Evolutionary conservation across 2,113 vertebrate species (phyloP), one percentile per base, ranked within the genome.

Genomic region (Centropus unirufus): DNA sequence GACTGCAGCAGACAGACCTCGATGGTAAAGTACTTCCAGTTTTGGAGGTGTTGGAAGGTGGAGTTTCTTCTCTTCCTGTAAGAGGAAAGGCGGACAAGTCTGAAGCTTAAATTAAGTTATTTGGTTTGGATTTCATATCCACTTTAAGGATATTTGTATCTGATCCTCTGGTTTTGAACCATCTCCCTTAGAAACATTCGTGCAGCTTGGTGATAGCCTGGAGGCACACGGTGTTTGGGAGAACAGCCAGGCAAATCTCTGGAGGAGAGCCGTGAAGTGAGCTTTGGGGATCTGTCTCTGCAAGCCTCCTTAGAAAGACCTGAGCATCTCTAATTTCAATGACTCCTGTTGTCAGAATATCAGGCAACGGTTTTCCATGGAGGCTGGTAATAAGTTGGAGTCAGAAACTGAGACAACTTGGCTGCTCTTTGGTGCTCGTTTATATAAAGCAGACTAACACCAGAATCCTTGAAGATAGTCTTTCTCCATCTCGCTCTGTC

Each of bases 391-490:
- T 58, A 14, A 68, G 36, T 36, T 26, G 1, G 39, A 46, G 47
- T 47, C 36, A 5, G 76, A 72, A 58, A 83, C 8, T 3, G 7
- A 87, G 77, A 96, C 87, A 78, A 62, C 67, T 70, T 83, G 68
- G 36, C 87, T 73, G 46, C 87, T 93, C 79, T 81, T 87, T 61
- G 70, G 68, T 20, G 79, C 54, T 20, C 67, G 8, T 61, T 72
- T 55, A 47, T 85, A 61, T 58, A 44, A 93, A 92, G 66, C 89
- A 96, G 93, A 55, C 67, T 83, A 51, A 68, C 64, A 13, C 42
- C 59, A 87, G 89, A 68, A 83, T 72, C 42, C 83, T 84, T 82
- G n/a, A 27, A 80, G 57, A 93, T 14, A 11, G 27, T 11, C 54
- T 61, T 54, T 32, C 76, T 80, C 52, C 51, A 9, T 73, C 89